Evolutionary conservation across 1,140 invertebrate species (phyloP).

Genomic region (Choristoneura fumiferana): DNA sequence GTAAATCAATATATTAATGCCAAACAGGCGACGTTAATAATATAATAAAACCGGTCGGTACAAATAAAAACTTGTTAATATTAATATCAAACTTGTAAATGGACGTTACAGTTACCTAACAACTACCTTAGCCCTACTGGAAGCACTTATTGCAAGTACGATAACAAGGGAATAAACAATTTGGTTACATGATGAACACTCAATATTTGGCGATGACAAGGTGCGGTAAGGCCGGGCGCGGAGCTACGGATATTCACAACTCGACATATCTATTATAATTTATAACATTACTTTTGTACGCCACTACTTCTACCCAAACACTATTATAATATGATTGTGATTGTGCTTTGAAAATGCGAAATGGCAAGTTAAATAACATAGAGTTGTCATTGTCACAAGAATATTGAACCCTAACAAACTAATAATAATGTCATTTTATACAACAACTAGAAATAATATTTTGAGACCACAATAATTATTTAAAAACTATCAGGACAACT

Average conservation of each 20-base stretch:
- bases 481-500: slow-evolving; percentile 25
- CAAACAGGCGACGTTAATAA: too few relatives aligned
- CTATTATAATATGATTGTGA: too few relatives aligned
- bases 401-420: slow-evolving; percentile 15
- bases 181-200: slow-evolving; percentile 39
- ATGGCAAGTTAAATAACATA: slow-evolving; percentile 28
- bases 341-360: slow-evolving; percentile 26
- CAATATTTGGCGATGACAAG: slow-evolving; percentile 33
- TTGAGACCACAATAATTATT: slow-evolving; percentile 37
- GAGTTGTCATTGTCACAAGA: background rate
- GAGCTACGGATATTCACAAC: background rate
- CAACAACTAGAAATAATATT: slow-evolving; percentile 34
- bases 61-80: too few relatives aligned
- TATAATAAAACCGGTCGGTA: too few relatives aligned
- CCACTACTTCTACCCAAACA: too few relatives aligned
- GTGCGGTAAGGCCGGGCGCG: background rate
- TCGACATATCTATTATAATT: too few relatives aligned
- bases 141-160: background rate
- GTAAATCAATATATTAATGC: background rate
- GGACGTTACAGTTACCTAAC: slow-evolving; percentile 9
- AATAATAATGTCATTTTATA: slow-evolving; percentile 38
- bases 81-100: slow-evolving; percentile 11
- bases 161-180: slow-evolving; percentile 26
- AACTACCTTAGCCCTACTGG: background rate
- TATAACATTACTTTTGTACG: too few relatives aligned